Base-by-base conservation (phyloP, 2,888 invertebrate species). In the Meiosimyza platycephala region DNA sequence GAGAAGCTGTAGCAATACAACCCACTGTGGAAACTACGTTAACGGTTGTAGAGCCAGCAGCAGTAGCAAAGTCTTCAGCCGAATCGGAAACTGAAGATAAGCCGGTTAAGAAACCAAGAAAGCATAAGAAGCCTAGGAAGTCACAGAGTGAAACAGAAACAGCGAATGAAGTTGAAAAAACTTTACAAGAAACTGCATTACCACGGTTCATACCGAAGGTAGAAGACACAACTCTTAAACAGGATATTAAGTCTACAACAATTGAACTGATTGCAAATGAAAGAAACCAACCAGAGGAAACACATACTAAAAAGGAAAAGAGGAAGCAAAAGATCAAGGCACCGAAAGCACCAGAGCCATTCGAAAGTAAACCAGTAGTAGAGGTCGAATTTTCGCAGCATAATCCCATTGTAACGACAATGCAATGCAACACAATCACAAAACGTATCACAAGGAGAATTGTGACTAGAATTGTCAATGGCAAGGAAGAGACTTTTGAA, bases 401-500 rank as follows among this genome's bases (percentile, higher is more conserved):
- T 16, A 75, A 79, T 3, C 78, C 80, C 0, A 71, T 72, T 18
- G 74, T 78, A 18, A 78, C 78, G n/a, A 77, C 78, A 16, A n/a
- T n/a, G n/a, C n/a, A n/a, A n/a, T n/a, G n/a, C n/a, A n/a, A n/a
- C n/a, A n/a, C 83, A 2, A 80, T 83, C 33, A 85, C 84, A 2
- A 84, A 84, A 51, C 82, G 80, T 60, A 81, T 81, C 40, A 84
- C 84, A 2, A 85, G 85, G 72, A 80, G 81, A 33, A 81, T 81
- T 55, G 78, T 82, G 0, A 85, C 81, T 69, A 81, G 80, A 7
- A 84, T 85, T 62, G 77, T 84, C 4, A 80, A 84, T 76, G 85
- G 84, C 1, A 78, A 78, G 22, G 84, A 84, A 65, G 80, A 84
- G 75, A 79, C 81, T 57, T 77, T 84, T 5, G 85, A 84, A 69